Base-by-base conservation (phyloP, 2,888 invertebrate species). In the Aporophyla nigra region DNA sequence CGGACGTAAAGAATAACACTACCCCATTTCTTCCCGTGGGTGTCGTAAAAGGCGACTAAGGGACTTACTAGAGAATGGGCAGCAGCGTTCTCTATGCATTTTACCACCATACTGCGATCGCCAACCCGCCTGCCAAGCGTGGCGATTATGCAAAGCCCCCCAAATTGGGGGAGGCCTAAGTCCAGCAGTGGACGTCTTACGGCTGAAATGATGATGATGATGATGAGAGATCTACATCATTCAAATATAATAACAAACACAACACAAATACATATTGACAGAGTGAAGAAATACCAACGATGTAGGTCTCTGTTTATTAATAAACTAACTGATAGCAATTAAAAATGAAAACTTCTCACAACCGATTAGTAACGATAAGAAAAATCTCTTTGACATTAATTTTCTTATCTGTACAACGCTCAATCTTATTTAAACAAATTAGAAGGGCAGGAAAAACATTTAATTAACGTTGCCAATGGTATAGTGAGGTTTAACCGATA, bases 401-500 rank as follows among this genome's bases (percentile, higher is more conserved):
- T 65, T 40, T n/a, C 33, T 65, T 81, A 82, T 62, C 51, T 72
- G 16, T 49, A 78, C 78, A 73, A 69, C 49, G 54, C 71, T 80
- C 61, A 75, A 75, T 76, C 71, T 82, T 86, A 79, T 83, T 76
- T 80, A 74, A 78, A 89, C 82, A 83, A 86, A 85, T 86, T 86
- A 83, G 82, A 83, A 84, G 78, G 80, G 74, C 74, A 69, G 82
- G 82, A 85, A 87, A 86, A 88, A 88, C 83, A 84, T 88, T 89
- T 90, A 88, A 89, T 95, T 95, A 95, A 96, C 94, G 93, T 91
- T 90, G 90, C 93, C 93, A 92, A 91, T 94, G 93, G 91, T 93
- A 93, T 92, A 93, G 94, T 92, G 90, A 91, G 94, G 93, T 94
- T 94, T 92, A 94, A 93, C 94, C 94, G 93, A 94, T 93, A 92